Evolutionary conservation across 1,140 invertebrate species (phyloP), one percentile per base, ranked within the genome.

Genomic region (Drosophila ficusphila): DNA sequence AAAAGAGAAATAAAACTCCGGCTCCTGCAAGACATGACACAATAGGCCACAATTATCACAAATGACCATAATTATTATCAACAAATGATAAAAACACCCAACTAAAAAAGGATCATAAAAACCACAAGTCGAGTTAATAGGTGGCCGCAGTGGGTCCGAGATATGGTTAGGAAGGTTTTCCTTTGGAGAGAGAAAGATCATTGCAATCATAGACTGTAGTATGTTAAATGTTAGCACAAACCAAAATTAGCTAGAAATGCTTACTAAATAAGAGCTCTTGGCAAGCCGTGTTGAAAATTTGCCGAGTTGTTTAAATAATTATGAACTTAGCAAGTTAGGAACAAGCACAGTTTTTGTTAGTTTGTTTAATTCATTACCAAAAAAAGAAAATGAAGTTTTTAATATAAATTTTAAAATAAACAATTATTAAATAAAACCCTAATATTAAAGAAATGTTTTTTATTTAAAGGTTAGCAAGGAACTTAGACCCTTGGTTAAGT

Each of bases 41-140:
- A 86, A 88, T 86, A 68, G 73, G 64, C 52, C 42, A 88, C 73
- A 86, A 86, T 86, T 86, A 86, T 86, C 82, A 70, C 77, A 86
- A 86, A 88, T 86, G 82, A 86, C 82, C 83, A 82, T 88, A 86
- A 88, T 86, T 88, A 88, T 86, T 88, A 86, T 88, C 82, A 86
- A 88, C 74, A 88, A 82, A 81, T 71, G 57, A 74, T 79, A 73
- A 62, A 39, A 19, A 71, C 27, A 62, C 25, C 33, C 38, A 60
- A 51, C 41, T 70, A 74, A 58, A 79, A 78, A 73, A 86, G 81
- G 76, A 86, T 68, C 61, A 53, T 85, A 86, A 86, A 86, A 75
- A 65, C 58, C 51, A 31, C 14, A 42, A 39, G 16, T 16, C 21
- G 21, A 42, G 39, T 46, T 18, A 29, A 38, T 34, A 18, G 14